Base-by-base conservation (phyloP, 2,797 vertebrate species). In the Eptatretus atami region DNA sequence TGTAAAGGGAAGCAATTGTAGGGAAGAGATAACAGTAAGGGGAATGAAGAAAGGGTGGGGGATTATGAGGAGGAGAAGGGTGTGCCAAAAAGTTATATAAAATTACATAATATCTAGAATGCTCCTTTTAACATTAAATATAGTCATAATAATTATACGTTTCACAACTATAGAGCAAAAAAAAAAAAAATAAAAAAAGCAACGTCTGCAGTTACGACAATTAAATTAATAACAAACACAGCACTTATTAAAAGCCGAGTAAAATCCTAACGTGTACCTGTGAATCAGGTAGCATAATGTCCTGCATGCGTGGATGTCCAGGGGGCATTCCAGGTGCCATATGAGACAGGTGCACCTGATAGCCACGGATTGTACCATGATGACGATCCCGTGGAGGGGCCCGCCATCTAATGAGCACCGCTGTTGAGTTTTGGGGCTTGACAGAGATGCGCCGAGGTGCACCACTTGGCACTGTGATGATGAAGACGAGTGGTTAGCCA, bases 381-480 rank as follows among this genome's bases (percentile, higher is more conserved):
- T 99, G 92, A 71, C 92, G 86, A 78, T 78, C 96, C 77, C 86
- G 82, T 76, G 94, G 81, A 69, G 92, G 92, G 1, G 92, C 92
- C 73, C 88, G 92, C 92, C 92, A 98, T 67, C 85, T 81, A 73
- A 95, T 88, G 82, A 83, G 95, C 81, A 96, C 82, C 80, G 86
- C 86, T 72, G 90, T 80, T 69, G 92, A 92, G 84, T 96, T 98
- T 84, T 95, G 79, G 83, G 90, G 84, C 80, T 95, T 87, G 71
- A 94, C 90, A 86, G 96, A 90, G 75, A 98, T 87, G 93, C 95
- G 96, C 75, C 92, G 92, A 94, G 92, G 92, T 76, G 92, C 90
- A 80, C 92, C 92, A 71, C 92, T 99, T 82, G 92, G 92, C 86
- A 98, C 92, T 98, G 86, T 83, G 87, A 86, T 8, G 31, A 44